Conservation (phyloP, 2,797 vertebrate genomes). For the Enteromius treurensis region DNA sequence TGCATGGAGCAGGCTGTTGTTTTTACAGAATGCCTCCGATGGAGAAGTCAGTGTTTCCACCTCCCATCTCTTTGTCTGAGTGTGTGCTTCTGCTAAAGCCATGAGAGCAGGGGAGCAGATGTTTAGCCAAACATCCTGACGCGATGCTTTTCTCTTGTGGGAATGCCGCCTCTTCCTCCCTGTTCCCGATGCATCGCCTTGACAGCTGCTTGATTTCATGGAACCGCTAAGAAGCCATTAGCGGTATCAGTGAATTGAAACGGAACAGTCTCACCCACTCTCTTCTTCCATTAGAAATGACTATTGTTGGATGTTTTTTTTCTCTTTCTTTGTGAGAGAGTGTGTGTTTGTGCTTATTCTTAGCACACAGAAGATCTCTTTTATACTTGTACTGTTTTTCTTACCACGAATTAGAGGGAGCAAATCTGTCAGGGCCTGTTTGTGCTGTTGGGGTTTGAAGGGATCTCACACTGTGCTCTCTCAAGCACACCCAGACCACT, state of each 20-base stretch:
- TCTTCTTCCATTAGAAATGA: constrained; percentile 82
- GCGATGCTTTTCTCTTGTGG: constrained; percentile 86
- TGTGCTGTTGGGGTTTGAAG: constrained; percentile 81
- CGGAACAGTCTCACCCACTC: constrained; percentile 85
- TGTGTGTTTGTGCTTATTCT: constrained; percentile 68
- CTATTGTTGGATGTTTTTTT: constrained; percentile 82
- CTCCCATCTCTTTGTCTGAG: constrained; percentile 90
- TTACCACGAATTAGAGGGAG: constrained; percentile 73
- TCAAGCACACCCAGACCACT: constrained; percentile 83
- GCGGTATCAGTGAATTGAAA: constrained; percentile 98
- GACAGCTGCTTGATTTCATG: constrained; percentile 99
- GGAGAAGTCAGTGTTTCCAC: constrained; percentile 80
- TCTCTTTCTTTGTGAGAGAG: constrained; percentile 48
- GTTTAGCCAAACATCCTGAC: constrained; percentile 97
- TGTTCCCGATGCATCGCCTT: constrained; percentile 95
- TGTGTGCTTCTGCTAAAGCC: constrained; percentile 87
- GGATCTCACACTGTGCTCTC: constrained; percentile 82
- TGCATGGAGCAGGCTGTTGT: constrained; percentile 54
- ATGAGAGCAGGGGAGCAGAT: constrained; percentile 95
- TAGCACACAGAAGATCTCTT: constrained; percentile 76
- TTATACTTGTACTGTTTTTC: constrained; percentile 78
- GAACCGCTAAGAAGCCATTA: constrained; percentile 99
- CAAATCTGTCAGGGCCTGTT: constrained; percentile 84
- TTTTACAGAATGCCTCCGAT: constrained; percentile 70
- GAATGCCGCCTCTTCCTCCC: constrained; percentile 86